Conservation (phyloP, 2,888 invertebrate genomes). For the Anodontia alba region DNA sequence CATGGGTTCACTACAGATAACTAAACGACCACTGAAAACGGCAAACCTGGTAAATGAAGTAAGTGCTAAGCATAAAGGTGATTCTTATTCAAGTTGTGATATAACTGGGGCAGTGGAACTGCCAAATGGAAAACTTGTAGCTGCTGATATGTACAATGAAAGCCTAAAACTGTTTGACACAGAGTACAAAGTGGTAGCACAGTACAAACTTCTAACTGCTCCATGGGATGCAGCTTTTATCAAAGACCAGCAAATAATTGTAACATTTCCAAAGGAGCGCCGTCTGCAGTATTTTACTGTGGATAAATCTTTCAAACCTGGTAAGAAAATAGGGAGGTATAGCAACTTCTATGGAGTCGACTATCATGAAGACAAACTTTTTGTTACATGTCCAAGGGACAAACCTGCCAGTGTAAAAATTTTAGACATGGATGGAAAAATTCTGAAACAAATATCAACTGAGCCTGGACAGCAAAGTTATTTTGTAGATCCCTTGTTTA, state of each 20-base stretch:
- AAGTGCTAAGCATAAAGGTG: conserved; percentile 49
- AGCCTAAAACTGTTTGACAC: conserved; percentile 48
- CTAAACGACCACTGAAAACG: conserved; percentile 29
- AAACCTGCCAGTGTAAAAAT: conserved; percentile 50
- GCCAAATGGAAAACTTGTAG: conserved; percentile 45
- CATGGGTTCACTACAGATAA: conserved; percentile 40
- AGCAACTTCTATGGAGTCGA: conserved; percentile 58
- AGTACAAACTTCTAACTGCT: conserved; percentile 53
- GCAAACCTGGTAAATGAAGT: conserved; percentile 36
- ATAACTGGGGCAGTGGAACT: conserved; percentile 48
- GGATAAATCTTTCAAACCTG: conserved; percentile 38
- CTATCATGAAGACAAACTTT: conserved; percentile 39
- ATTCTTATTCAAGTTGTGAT: conserved; percentile 44
- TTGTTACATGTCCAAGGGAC: conserved; percentile 58
- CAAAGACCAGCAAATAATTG: conserved; percentile 39
- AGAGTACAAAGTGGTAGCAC: conserved; percentile 45
- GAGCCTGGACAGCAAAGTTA: conserved; percentile 38
- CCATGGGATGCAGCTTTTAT: conserved; percentile 54
- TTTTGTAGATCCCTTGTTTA: conserved; percentile 53
- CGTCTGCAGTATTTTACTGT: conserved; percentile 55
- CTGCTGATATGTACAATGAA: conserved; percentile 56
- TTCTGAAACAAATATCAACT: conserved; percentile 37
- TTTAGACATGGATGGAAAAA: conserved; percentile 50
- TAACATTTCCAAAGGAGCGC: conserved; percentile 50
- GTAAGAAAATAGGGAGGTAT: conserved; percentile 47